These are phyloP conservation scores for Lordiphosa fenestrarum DNA, from an alignment of 2,888 invertebrate species.

Conservation along the genomic window DNA sequence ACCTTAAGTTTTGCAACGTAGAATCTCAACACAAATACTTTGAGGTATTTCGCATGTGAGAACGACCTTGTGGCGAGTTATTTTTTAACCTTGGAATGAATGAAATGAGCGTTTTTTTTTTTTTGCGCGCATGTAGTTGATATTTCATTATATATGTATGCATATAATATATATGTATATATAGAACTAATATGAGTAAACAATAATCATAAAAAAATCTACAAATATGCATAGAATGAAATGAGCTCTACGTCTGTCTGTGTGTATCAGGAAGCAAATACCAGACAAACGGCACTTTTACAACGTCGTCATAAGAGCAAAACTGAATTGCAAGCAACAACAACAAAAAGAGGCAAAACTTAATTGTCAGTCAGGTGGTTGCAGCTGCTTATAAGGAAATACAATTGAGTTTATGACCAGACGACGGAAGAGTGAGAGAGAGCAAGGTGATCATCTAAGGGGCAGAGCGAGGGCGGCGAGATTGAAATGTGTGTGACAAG, in stretches of 20 bases:
- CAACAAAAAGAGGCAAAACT: neutral
- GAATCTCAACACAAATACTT: constrained; percentile 28
- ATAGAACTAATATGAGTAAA: constrained; percentile 48
- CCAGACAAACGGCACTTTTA: constrained; percentile 30
- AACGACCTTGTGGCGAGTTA: constrained; percentile 80
- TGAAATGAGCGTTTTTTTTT: constrained; percentile 40
- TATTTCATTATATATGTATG: constrained; percentile 30
- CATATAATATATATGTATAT: constrained; percentile 28
- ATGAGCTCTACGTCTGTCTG: constrained; percentile 14
- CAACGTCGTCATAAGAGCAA: neutral
- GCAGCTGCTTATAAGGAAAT: constrained; percentile 46
- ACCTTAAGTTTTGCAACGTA: constrained; percentile 54
- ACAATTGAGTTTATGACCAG: constrained; percentile 31
- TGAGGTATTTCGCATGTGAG: constrained; percentile 45
- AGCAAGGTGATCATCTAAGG: constrained; percentile 1
- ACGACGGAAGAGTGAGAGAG: constrained; percentile 12
- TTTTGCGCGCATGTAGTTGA: constrained; percentile 31
- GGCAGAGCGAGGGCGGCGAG: neutral
- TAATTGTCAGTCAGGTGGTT: constrained; percentile 21
- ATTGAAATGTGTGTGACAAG: constrained; percentile 2
- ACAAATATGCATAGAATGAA: constrained; percentile 48
- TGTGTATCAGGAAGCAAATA: constrained; percentile 55
- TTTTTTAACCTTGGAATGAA: constrained; percentile 80
- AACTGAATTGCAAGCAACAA: neutral
- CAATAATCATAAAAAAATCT: constrained; percentile 49